Evolutionary conservation across 64 coral and sea anemone species (phyloP).

Genomic region (Trachythela sp.): DNA sequence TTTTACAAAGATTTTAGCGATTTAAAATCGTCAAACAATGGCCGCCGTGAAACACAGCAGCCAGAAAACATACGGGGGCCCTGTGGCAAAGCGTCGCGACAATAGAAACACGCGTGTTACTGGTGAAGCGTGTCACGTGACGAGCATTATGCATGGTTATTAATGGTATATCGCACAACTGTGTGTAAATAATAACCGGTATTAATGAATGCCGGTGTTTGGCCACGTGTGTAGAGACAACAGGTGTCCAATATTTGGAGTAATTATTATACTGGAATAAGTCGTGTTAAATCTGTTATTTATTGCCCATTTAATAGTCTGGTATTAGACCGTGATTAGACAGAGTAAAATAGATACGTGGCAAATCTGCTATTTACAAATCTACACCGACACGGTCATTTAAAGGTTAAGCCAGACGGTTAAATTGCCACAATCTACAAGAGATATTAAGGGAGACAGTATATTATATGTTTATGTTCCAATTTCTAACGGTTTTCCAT

Average conservation of each 20-base stretch:
- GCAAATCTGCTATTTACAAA: no score
- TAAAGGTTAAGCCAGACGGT: no score
- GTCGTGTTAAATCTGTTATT: no score
- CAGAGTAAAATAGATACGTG: no score
- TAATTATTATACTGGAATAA: no score
- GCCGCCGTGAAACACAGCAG: background rate
- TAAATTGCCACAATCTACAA: no score
- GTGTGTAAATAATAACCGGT: background rate
- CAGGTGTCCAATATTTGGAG: background rate
- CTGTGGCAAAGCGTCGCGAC: background rate
- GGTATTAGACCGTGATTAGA: no score
- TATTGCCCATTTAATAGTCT: no score
- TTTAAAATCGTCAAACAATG: background rate
- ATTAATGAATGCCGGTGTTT: background rate
- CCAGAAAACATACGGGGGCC: background rate
- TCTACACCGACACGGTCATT: no score
- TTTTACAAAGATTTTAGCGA: background rate
- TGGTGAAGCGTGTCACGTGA: background rate
- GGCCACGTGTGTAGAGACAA: background rate
- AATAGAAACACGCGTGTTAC: conserved; percentile 1
- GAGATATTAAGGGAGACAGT: no score
- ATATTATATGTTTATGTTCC: no score
- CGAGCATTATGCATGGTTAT: background rate
- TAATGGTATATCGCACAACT: background rate
- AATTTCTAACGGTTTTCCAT: no score